Conservation (phyloP, 1,140 invertebrate species). For the Linepithema humile region DNA sequence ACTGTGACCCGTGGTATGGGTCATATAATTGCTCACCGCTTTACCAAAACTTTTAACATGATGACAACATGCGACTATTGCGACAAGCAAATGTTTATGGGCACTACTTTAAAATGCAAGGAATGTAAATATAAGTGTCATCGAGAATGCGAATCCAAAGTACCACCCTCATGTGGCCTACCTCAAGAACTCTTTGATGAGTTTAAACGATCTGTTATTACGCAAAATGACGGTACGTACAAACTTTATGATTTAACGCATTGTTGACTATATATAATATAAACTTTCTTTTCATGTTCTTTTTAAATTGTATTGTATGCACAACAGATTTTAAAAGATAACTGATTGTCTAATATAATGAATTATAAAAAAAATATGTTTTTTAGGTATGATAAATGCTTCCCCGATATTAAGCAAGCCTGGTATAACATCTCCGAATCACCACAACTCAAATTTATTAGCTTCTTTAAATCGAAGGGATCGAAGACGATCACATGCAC, state of each 20-base stretch:
- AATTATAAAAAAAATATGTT: constrained; percentile 1
- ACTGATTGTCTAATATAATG: background rate
- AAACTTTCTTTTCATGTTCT: background rate
- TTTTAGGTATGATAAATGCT: constrained; percentile 77
- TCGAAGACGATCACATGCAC: constrained; percentile 86
- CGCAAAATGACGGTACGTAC: constrained; percentile 86
- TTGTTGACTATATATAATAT: background rate
- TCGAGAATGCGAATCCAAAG: constrained; percentile 95
- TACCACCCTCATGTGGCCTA: constrained; percentile 95
- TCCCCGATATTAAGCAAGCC: constrained; percentile 80
- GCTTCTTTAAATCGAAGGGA: constrained; percentile 77
- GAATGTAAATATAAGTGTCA: constrained; percentile 98
- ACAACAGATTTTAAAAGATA: too few relatives aligned
- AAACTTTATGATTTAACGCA: background rate
- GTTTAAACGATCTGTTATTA: constrained; percentile 90
- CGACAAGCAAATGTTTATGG: constrained; percentile 95
- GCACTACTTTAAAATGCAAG: constrained; percentile 93
- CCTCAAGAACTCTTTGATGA: constrained; percentile 93
- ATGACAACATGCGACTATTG: constrained; percentile 96
- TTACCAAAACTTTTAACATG: constrained; percentile 94
- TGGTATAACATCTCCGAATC: constrained; percentile 81
- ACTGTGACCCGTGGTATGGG: constrained; percentile 91
- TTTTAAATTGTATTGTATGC: background rate
- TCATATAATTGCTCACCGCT: constrained; percentile 96
- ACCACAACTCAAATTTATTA: constrained; percentile 79